phyloP scores from a whole-genome alignment of 2,888 invertebrate genomes.

The Pseudococcus longispinus region DNA sequence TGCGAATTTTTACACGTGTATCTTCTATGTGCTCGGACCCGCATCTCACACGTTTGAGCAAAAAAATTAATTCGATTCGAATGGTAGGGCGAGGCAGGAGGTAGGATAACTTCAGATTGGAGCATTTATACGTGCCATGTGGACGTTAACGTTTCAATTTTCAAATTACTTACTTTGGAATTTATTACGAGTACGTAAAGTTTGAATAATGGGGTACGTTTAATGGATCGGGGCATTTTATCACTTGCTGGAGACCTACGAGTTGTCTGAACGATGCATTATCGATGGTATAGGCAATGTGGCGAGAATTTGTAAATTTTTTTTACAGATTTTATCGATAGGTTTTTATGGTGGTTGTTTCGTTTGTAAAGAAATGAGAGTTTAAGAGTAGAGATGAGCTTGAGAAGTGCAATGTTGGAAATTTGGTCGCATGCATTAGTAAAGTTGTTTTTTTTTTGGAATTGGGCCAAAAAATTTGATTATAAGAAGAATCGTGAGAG shows the following conservation, averaged over 20 bases:
- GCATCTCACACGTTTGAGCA: background rate
- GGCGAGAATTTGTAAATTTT: too few relatives aligned
- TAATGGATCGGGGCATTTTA: background rate
- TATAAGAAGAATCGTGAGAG: background rate
- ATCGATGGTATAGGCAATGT: too few relatives aligned
- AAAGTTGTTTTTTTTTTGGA: background rate
- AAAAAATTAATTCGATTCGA: background rate
- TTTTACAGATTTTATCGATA: too few relatives aligned
- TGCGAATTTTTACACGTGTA: conserved; percentile 11
- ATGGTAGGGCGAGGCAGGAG: background rate
- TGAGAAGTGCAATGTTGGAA: background rate
- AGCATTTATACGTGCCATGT: background rate
- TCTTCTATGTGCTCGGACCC: background rate
- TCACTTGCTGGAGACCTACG: background rate
- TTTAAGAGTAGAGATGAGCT: background rate
- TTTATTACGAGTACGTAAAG: background rate
- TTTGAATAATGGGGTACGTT: background rate
- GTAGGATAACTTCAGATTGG: background rate
- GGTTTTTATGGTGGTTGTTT: too few relatives aligned
- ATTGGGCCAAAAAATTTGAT: background rate
- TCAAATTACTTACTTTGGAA: background rate
- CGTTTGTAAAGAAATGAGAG: too few relatives aligned
- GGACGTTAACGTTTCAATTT: background rate
- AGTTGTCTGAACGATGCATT: too few relatives aligned
- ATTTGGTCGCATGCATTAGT: background rate